These are phyloP conservation scores for Morpho deidamia DNA, from an alignment of 2,888 invertebrate genomes.

Conservation along the genomic window DNA sequence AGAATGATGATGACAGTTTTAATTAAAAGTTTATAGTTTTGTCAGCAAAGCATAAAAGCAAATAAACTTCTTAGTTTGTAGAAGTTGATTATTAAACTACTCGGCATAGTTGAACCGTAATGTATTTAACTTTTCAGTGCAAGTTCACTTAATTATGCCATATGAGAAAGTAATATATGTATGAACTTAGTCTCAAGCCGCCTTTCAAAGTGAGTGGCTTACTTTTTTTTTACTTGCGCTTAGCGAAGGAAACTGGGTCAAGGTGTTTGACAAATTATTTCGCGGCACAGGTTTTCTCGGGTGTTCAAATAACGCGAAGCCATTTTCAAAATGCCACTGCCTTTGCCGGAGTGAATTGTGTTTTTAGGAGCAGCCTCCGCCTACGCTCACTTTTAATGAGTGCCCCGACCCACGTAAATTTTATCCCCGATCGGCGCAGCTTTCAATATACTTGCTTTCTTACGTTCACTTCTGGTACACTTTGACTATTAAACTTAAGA, in stretches of 20 bases:
- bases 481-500: neutral
- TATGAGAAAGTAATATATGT: slow-evolving; percentile 12
- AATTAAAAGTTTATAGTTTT: too few species aligned
- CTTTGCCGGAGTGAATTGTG: slow-evolving; percentile 35
- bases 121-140: slow-evolving; percentile 4
- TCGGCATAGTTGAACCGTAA: slow-evolving; percentile 4
- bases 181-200: slow-evolving; percentile 13
- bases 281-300: slow-evolving; percentile 37
- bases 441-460: slow-evolving; percentile 7
- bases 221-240: slow-evolving; percentile 26
- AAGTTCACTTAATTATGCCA: slow-evolving; percentile 10
- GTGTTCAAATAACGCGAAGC: slow-evolving; percentile 49
- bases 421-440: slow-evolving; percentile 15
- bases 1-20: too few species aligned
- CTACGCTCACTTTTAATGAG: slow-evolving; percentile 25
- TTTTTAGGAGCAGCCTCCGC: slow-evolving; percentile 19
- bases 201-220: slow-evolving; percentile 21
- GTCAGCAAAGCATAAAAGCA: neutral
- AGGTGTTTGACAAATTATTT: slow-evolving; percentile 58
- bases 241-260: slow-evolving; percentile 37
- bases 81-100: slow-evolving; percentile 6
- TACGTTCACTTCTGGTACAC: neutral
- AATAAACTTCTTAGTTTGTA: slow-evolving; percentile 5
- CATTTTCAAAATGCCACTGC: slow-evolving; percentile 46
- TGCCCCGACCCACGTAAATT: slow-evolving; percentile 20